Evolutionary conservation across 2,888 invertebrate genomes (phyloP).

Genomic region (Aphidoletes aphidimyza): DNA sequence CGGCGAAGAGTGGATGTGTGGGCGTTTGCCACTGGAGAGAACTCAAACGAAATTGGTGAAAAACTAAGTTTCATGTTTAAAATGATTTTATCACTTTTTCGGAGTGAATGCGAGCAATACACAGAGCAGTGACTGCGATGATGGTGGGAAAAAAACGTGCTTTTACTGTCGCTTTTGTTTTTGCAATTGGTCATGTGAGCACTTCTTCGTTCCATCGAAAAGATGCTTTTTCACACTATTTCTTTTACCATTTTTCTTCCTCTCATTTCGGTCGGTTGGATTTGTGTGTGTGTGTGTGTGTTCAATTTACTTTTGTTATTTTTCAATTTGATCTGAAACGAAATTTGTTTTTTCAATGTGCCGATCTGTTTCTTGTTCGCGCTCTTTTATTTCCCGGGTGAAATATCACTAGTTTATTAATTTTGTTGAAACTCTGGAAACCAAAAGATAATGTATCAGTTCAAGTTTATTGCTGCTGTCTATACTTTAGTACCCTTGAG

Average conservation of each 20-base stretch:
- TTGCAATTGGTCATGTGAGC: not conserved
- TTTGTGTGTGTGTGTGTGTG: not conserved
- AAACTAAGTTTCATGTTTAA: conserved; percentile 39
- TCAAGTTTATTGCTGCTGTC: conserved; percentile 10
- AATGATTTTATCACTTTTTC: conserved; percentile 32
- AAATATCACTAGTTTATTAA: conserved; percentile 37
- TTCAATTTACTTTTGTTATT: not conserved
- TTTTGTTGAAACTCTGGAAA: conserved; percentile 8
- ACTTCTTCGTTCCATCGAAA: not conserved
- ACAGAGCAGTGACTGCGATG: not conserved
- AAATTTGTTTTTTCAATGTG: not conserved
- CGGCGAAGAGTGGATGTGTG: too few species aligned
- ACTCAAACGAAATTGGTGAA: not conserved
- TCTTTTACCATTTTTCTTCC: not conserved
- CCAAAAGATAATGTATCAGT: conserved; percentile 27
- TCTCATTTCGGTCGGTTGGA: too few species aligned
- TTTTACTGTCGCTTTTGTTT: not conserved
- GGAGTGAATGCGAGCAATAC: not conserved
- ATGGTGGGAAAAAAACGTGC: not conserved
- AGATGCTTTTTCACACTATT: not conserved
- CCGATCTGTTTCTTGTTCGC: not conserved
- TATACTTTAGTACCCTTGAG: too few species aligned
- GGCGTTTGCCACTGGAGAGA: not conserved
- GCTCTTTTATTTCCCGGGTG: not conserved
- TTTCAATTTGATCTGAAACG: not conserved